A percentile compares a stretch with the other conserved stretches of the same genome.
These are phyloP conservation scores for Cardinalis cardinalis DNA, from an alignment of 2,113 vertebrate species.

Conservation along the genomic window DNA sequence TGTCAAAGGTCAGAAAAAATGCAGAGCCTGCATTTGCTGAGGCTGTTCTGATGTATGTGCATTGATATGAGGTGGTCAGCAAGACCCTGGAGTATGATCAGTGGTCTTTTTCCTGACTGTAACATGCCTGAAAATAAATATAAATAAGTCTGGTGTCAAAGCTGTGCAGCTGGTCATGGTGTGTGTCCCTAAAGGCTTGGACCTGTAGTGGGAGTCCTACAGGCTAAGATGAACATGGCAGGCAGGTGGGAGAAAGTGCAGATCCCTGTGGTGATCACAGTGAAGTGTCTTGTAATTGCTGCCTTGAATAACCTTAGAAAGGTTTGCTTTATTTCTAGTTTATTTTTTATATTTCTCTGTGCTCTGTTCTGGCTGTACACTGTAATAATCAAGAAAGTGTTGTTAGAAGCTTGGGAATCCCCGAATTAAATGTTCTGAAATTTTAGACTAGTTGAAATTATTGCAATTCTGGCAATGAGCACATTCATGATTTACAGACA, in stretches of 20 bases:
- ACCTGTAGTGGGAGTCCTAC: background rate
- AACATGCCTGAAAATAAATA: background rate
- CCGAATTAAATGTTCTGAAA: background rate
- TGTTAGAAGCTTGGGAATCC: background rate
- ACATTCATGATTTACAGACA: constrained; percentile 1
- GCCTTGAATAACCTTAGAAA: background rate
- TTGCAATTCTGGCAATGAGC: background rate
- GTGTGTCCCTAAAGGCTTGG: background rate
- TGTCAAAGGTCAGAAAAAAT: background rate
- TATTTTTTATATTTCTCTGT: background rate
- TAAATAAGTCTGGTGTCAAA: background rate
- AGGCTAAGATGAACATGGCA: background rate
- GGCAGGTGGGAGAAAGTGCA: background rate
- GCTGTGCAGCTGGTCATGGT: background rate
- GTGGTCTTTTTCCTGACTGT: background rate
- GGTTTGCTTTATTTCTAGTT: background rate
- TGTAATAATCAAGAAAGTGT: background rate
- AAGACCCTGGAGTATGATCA: background rate
- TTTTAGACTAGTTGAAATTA: background rate
- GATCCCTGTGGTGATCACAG: background rate
- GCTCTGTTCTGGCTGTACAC: background rate
- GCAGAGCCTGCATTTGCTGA: background rate
- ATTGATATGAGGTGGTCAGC: background rate
- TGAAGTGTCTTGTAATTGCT: background rate
- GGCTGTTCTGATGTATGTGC: background rate